Conservation (phyloP, 37 sponge, comb jelly and placozoan species). For the Aplysina aerophoba region DNA sequence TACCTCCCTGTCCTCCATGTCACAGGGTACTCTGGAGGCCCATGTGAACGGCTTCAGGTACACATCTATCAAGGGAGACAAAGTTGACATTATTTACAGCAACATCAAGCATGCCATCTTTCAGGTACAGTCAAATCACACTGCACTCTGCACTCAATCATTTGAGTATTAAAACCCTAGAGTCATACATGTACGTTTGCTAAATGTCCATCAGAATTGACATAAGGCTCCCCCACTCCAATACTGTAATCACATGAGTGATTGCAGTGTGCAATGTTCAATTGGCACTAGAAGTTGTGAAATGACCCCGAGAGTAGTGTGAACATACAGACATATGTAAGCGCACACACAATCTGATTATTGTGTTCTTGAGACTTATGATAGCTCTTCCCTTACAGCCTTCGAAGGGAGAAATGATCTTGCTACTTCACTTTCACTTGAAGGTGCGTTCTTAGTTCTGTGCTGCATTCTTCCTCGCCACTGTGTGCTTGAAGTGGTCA, state of each 20-base stretch:
- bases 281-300: too few relatives aligned
- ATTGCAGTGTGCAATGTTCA: too few relatives aligned
- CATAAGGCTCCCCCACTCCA: too few relatives aligned
- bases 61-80: constrained; percentile 84
- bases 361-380: not conserved
- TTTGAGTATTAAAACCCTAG: too few relatives aligned
- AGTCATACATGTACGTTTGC: too few relatives aligned
- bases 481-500: not conserved
- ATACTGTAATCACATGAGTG: too few relatives aligned
- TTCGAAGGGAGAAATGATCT: constrained; percentile 95
- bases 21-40: constrained; percentile 87
- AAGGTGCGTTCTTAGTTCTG: constrained; percentile 46
- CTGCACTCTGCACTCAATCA: too few relatives aligned
- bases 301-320: too few relatives aligned
- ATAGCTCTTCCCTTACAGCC: constrained; percentile 56
- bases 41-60: constrained; percentile 94
- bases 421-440: constrained; percentile 84
- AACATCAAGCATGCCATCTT: constrained; percentile 97
- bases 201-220: too few relatives aligned
- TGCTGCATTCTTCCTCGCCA: too few relatives aligned
- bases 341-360: too few relatives aligned
- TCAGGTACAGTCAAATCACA: constrained; percentile 55
- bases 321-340: too few relatives aligned
- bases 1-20: not conserved
- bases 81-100: constrained; percentile 90